A percentile compares a stretch with the other conserved stretches of the same genome.
These are phyloP conservation scores for Ophiodon elongatus DNA, from an alignment of 2,113 vertebrate species.

Conservation along the genomic window DNA sequence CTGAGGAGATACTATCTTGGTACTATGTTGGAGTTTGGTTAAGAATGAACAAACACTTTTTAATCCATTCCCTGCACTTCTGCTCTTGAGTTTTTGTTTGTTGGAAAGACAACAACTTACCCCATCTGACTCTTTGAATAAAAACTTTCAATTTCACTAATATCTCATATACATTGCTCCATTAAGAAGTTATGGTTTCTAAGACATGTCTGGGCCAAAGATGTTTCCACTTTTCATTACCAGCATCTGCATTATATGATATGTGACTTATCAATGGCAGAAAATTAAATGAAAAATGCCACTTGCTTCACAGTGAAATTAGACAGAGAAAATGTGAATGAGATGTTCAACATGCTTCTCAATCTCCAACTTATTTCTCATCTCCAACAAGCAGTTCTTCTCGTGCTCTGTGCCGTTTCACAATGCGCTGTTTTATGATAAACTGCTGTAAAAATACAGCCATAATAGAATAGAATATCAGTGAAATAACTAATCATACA, in stretches of 20 bases:
- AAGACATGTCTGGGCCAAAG: not conserved
- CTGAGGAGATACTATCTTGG: not conserved
- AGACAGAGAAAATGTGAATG: slow-evolving; percentile 4
- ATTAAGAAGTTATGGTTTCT: not conserved
- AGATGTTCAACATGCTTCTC: slow-evolving; percentile 13
- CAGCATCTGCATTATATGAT: not conserved
- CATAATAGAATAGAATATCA: slow-evolving; percentile 7
- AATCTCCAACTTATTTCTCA: not conserved
- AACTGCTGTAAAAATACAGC: slow-evolving; percentile 11
- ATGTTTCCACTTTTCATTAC: not conserved
- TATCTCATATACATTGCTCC: not conserved
- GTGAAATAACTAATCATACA: slow-evolving; percentile 17
- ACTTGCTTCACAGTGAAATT: not conserved
- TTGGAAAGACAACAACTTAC: not conserved
- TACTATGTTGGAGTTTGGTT: not conserved
- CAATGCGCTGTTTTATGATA: not conserved
- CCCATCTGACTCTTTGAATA: not conserved
- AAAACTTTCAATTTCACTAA: not conserved
- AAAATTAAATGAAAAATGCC: not conserved
- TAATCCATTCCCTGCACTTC: too few relatives aligned
- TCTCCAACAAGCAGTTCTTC: not conserved
- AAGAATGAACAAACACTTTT: not conserved
- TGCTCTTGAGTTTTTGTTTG: not conserved
- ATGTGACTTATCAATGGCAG: too few relatives aligned
- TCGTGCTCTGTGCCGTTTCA: not conserved